Evolutionary conservation across 2,888 invertebrate species (phyloP).

Genomic region (Drosophila histrio): DNA sequence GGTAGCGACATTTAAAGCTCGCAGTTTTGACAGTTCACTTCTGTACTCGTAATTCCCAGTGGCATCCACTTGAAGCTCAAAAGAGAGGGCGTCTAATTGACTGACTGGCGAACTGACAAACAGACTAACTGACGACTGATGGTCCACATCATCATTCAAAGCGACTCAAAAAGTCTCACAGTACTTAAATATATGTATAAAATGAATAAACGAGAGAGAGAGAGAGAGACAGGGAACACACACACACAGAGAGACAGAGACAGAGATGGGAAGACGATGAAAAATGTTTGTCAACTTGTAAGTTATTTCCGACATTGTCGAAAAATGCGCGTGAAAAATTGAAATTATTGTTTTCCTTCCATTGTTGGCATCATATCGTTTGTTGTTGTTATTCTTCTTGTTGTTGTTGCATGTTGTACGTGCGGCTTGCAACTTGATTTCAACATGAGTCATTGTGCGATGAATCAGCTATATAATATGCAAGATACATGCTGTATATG

Average conservation of each 20-base stretch:
- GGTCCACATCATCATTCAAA: slow-evolving; percentile 50
- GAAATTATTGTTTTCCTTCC: slow-evolving; percentile 60
- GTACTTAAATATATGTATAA: slow-evolving; percentile 33
- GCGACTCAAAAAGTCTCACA: slow-evolving; percentile 23
- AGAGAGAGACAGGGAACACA: not conserved
- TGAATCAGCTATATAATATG: slow-evolving; percentile 65
- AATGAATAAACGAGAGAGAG: not conserved
- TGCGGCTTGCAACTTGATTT: slow-evolving; percentile 66
- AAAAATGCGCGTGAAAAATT: slow-evolving; percentile 69
- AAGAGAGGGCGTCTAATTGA: not conserved
- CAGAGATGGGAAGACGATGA: slow-evolving; percentile 20
- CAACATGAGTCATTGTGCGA: slow-evolving; percentile 61
- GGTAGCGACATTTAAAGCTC: not conserved
- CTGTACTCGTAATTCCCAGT: slow-evolving; percentile 3
- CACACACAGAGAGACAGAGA: not conserved
- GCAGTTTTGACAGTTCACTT: slow-evolving; percentile 13
- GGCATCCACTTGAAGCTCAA: not conserved
- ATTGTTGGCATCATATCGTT: slow-evolving; percentile 28
- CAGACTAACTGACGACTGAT: slow-evolving; percentile 34
- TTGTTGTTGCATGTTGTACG: slow-evolving; percentile 30
- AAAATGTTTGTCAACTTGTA: slow-evolving; percentile 74
- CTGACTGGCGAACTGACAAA: slow-evolving; percentile 34
- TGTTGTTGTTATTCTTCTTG: not conserved
- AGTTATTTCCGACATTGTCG: slow-evolving; percentile 69
- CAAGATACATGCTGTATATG: slow-evolving; percentile 46